Percentiles rank a stretch among this genome's conserved stretches.
These are phyloP conservation scores for Melozone crissalis DNA, from an alignment of 2,113 vertebrate species.

Conservation along the genomic window DNA sequence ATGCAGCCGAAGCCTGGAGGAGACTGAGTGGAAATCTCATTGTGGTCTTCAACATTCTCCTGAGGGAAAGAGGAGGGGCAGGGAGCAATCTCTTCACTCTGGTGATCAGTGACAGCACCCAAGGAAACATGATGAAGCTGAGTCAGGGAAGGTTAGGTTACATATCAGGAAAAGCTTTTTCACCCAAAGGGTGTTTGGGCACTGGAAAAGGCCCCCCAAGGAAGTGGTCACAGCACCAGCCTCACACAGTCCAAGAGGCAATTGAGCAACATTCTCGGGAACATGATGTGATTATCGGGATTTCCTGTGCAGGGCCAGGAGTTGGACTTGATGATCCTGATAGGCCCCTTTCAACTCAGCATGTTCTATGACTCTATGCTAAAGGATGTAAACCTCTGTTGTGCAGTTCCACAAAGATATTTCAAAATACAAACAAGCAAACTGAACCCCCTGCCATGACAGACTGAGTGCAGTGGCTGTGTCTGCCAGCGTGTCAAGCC, in stretches of 20 bases:
- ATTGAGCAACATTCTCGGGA: not conserved
- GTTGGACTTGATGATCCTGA: not conserved
- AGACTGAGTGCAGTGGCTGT: not conserved
- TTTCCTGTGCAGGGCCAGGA: not conserved
- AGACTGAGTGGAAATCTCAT: not conserved
- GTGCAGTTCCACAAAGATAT: not conserved
- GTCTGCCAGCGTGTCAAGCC: not conserved
- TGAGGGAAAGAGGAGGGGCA: fast-evolving
- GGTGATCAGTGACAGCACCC: no score
- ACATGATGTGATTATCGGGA: not conserved
- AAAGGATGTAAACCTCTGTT: not conserved
- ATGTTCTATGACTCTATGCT: not conserved
- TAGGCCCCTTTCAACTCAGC: not conserved
- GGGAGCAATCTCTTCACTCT: not conserved
- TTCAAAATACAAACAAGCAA: not conserved
- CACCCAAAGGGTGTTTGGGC: not conserved
- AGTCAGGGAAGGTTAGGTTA: not conserved
- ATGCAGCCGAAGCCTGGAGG: not conserved
- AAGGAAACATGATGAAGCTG: not conserved
- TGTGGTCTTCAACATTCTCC: not conserved
- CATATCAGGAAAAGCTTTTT: not conserved
- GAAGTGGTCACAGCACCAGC: not conserved
- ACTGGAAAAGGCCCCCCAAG: not conserved
- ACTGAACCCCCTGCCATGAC: not conserved
- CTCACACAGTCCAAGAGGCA: not conserved